Conservation (phyloP, 2,113 vertebrate genomes). For the Forbesichthys agassizii region DNA sequence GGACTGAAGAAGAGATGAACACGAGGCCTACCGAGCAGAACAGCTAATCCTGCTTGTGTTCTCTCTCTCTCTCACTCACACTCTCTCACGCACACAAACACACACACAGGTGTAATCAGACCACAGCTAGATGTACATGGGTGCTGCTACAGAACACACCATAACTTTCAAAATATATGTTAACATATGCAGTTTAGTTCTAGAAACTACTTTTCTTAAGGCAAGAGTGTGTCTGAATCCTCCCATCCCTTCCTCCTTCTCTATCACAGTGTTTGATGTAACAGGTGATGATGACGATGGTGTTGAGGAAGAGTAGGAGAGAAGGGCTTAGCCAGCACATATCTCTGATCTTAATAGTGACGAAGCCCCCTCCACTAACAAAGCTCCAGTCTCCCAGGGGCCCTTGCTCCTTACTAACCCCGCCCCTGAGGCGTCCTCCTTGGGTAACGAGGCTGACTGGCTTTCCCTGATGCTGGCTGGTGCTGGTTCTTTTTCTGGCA, state of each 20-base stretch:
- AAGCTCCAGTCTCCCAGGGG: slow-evolving; percentile 39
- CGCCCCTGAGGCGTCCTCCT: slow-evolving; percentile 58
- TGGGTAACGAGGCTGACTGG: slow-evolving; percentile 58
- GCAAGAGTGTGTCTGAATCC: not conserved
- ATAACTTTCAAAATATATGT: slow-evolving; percentile 54
- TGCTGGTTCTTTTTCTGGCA: slow-evolving; percentile 13
- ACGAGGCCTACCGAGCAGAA: slow-evolving; percentile 77
- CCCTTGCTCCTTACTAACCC: slow-evolving; percentile 67
- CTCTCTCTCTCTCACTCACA: slow-evolving; percentile 41
- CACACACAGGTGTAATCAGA: slow-evolving; percentile 68
- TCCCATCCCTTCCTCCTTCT: slow-evolving; percentile 2
- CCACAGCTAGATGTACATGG: slow-evolving; percentile 64
- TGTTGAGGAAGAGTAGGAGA: slow-evolving; percentile 50
- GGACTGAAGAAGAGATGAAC: slow-evolving; percentile 65
- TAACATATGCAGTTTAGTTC: too few species aligned
- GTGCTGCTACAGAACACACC: slow-evolving; percentile 52
- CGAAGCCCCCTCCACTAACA: slow-evolving; percentile 30
- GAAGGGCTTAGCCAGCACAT: slow-evolving; percentile 16
- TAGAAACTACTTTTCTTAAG: not conserved
- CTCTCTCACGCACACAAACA: not conserved
- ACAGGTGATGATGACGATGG: slow-evolving; percentile 27
- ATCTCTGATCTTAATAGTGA: slow-evolving; percentile 57
- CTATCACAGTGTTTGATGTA: slow-evolving; percentile 55
- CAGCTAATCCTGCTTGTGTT: slow-evolving; percentile 69
- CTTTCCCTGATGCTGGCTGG: slow-evolving; percentile 24